phyloP scores from a whole-genome alignment of 2,888 invertebrate species.

The Chorisops tibialis region DNA sequence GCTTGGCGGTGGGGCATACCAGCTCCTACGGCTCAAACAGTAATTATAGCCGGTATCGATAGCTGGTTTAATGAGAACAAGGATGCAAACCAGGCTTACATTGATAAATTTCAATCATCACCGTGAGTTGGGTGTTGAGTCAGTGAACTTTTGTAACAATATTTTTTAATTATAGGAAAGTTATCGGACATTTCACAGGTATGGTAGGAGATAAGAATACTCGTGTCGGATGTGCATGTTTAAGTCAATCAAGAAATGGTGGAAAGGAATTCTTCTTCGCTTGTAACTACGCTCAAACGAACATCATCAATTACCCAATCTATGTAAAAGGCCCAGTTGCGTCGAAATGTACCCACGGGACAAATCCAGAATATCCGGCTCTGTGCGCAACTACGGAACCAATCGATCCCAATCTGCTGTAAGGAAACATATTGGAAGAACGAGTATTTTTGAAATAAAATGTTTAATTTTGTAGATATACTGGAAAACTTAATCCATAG shows the following conservation, averaged over 20 bases:
- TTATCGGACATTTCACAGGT: constrained; percentile 16
- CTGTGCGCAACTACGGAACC: constrained; percentile 3
- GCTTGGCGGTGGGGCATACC: constrained; percentile 1
- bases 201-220: constrained; percentile 10
- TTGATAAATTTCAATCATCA: neutral
- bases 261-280: constrained; percentile 4
- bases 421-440: no score
- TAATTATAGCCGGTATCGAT: constrained; percentile 3
- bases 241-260: neutral
- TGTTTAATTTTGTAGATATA: no score
- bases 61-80: constrained; percentile 21
- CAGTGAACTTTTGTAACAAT: no score
- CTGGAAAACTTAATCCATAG: no score
- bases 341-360: constrained; percentile 10
- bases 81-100: neutral
- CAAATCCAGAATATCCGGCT: neutral
- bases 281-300: constrained; percentile 18
- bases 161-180: neutral
- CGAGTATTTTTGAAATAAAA: no score
- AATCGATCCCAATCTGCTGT: neutral
- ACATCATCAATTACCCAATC: neutral
- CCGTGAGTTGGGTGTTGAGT: neutral
- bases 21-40: neutral
- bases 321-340: constrained; percentile 1
- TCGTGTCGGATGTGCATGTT: neutral